A percentile compares a stretch with the other conserved stretches of the same genome.
These are phyloP conservation scores for Drosophila merina DNA, from an alignment of 2,888 invertebrate species.

Conservation along the genomic window DNA sequence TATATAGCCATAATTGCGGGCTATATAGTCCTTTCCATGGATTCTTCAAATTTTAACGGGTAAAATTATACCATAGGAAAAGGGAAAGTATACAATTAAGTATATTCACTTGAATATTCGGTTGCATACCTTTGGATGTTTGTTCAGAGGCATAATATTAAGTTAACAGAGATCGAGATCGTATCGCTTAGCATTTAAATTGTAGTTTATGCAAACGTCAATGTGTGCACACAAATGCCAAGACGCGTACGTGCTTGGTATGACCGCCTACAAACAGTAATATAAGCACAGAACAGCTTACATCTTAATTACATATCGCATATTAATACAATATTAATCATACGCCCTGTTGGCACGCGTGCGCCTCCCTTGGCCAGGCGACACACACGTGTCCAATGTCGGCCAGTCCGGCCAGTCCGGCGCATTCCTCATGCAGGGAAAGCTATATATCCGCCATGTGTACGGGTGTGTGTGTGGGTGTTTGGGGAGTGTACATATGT, in stretches of 20 bases:
- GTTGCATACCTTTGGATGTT: background rate
- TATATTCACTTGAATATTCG: slow-evolving; percentile 2
- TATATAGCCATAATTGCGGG: too few species aligned
- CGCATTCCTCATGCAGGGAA: slow-evolving; percentile 57
- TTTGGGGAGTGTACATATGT: background rate
- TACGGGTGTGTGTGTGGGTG: slow-evolving; percentile 6
- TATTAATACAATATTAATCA: slow-evolving; percentile 81
- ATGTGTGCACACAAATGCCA: slow-evolving; percentile 15
- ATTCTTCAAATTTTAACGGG: too few species aligned
- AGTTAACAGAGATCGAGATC: slow-evolving; percentile 22
- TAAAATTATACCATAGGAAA: too few species aligned
- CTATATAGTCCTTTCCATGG: too few species aligned
- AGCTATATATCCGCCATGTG: slow-evolving; percentile 12
- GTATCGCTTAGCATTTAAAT: slow-evolving; percentile 28
- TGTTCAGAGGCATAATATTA: slow-evolving; percentile 14
- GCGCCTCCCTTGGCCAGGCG: slow-evolving; percentile 33
- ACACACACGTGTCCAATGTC: slow-evolving; percentile 52
- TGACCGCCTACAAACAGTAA: slow-evolving; percentile 52
- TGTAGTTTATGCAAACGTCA: slow-evolving; percentile 33
- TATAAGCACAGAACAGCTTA: slow-evolving; percentile 62
- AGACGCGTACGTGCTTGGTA: slow-evolving; percentile 11
- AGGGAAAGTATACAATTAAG: too few species aligned
- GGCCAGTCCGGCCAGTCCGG: slow-evolving; percentile 8
- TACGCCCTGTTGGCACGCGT: slow-evolving; percentile 76
- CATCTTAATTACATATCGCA: slow-evolving; percentile 79